Base-by-base conservation (phyloP, 2,113 vertebrate genomes). In the Microcebus griseorufus region DNA sequence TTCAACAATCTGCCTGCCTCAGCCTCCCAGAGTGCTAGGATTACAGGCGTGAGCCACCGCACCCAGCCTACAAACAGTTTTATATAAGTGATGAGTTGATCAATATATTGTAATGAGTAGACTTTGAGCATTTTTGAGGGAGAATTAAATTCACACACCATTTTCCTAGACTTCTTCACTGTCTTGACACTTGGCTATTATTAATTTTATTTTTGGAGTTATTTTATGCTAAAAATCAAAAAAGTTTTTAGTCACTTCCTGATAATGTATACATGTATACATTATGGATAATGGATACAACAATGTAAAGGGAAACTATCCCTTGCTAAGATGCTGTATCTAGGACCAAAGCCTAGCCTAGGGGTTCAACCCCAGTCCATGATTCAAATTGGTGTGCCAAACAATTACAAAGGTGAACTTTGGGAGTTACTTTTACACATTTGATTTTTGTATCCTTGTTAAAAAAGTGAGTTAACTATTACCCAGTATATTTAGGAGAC, bases 201-300 rank as follows among this genome's bases (percentile, higher is more conserved):
- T 60, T 84, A 93, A 88, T 37, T 62, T 58, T 20, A 10, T 92
- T 65, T 67, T 34, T 42, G n/a, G 25, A 45, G 4, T 55, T 73
- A 39, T 90, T 95, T 80, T 87, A 32, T 94, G 55, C 48, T 92
- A 79, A 95, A 83, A 84, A 37, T 64, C 9, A 83, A 73, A 45
- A 80, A 75, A 17, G 5, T 53, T 62, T 22, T 88, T 81, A 39
- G 6, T 62, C 10, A 37, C 12, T 11, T 83, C 51, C 69, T 88
- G 55, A 64, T 75, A 62, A 67, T 27, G 86, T 75, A 84, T 81
- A 16, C 64, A 69, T 53, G 39, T 39, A 39, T 39, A 39, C 39
- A 39, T 39, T 39, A 39, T 39, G 39, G 3, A 39, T 39, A 39
- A 39, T 39, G 39, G 3, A 39, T 85, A 14, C 17, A 95, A 17